Evolutionary conservation across 2,888 invertebrate species (phyloP), one percentile per base, ranked within the genome.

Genomic region (Argyresthia goedartella): DNA sequence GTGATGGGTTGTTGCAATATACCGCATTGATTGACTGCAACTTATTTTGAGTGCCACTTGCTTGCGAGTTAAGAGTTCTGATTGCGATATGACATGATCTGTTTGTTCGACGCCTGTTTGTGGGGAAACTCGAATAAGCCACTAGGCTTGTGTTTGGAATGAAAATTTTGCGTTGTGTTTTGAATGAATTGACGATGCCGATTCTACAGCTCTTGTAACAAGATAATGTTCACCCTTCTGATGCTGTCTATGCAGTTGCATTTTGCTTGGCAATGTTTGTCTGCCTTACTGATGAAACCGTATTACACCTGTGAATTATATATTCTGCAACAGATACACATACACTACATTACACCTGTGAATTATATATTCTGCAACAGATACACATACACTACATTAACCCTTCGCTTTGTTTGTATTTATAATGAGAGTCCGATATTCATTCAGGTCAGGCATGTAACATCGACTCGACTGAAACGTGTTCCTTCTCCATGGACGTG

Each of bases 201-300:
- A 48, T 9, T 25, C 25, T 14, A 15, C 48, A 48, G 41, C 49
- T 7, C 33, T 42, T 13, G 16, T 39, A 33, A 33, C 34, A 33
- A 47, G 25, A 44, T 44, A 25, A 25, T 4, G 25, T 25, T 25
- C 25, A 25, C 25, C 25, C 11, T 15, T 41, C 42, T 25, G 11
- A 11, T n/a, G n/a, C 16, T 42, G 42, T 49, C 14, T 14, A n/a
- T 46, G 13, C 13, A 14, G 46, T 33, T 42, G 49, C 49, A 67
- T 67, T 70, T 67, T 62, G 78, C 79, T 80, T 78, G 63, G 57
- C 65, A 70, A 68, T 69, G 71, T 67, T 75, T 71, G 84, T 85
- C 85, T 84, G 81, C 84, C 84, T 85, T 81, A 78, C 85, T 85
- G 85, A 82, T 85, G 85, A 81, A 77, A 80, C 62, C 62, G 63